Evolutionary conservation across 2,797 vertebrate species (phyloP).

Genomic region (Sebastes aleutianus): DNA sequence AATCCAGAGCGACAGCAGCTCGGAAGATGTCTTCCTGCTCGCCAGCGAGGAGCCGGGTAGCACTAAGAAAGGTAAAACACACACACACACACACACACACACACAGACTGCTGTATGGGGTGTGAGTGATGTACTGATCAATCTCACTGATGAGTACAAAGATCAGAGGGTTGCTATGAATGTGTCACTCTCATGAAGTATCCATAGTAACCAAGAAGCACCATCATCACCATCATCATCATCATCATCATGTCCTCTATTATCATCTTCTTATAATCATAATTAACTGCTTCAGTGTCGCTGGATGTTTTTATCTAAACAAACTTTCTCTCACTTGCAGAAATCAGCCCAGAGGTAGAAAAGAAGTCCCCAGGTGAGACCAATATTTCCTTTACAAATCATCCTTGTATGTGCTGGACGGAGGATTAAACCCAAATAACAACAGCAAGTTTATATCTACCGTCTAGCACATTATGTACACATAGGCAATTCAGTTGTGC

Average conservation of each 20-base stretch:
- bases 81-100: background rate
- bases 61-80: constrained; percentile 87
- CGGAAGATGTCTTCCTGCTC: constrained; percentile 90
- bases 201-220: constrained; percentile 74
- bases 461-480: no score
- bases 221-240: constrained; percentile 29
- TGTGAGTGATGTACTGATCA: background rate
- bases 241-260: no score
- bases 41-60: constrained; percentile 70
- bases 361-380: constrained; percentile 90
- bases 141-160: background rate
- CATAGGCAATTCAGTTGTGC: no score
- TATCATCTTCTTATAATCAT: background rate
- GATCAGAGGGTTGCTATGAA: background rate
- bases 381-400: background rate
- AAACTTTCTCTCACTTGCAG: constrained; percentile 83
- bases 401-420: background rate
- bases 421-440: background rate
- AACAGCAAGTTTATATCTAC: no score
- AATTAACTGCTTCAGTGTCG: background rate
- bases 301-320: constrained; percentile 55
- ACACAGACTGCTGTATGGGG: background rate
- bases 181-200: constrained; percentile 75
- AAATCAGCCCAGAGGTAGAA: constrained; percentile 87
- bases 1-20: constrained; percentile 89